Conservation (phyloP, 2,888 invertebrate species). For the Chrysomela aeneicollis region DNA sequence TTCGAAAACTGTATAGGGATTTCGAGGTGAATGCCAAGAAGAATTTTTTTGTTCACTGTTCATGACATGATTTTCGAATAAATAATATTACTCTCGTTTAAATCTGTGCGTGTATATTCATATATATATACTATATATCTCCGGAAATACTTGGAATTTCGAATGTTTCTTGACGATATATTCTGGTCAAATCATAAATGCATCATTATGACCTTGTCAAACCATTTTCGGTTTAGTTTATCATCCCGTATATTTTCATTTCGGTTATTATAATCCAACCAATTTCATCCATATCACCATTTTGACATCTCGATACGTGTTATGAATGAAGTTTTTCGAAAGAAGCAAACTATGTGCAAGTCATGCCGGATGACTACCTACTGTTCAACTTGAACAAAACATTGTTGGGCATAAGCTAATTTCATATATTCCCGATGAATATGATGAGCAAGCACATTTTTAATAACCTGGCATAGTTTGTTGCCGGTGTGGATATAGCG, state of each 20-base stretch:
- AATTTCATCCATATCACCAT: background rate
- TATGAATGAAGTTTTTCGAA: conserved; percentile 24
- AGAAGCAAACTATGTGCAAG: conserved; percentile 35
- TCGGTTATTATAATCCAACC: background rate
- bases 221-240: too few relatives aligned
- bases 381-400: conserved; percentile 31
- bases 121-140: too few relatives aligned
- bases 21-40: too few relatives aligned
- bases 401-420: conserved; percentile 21
- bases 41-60: too few relatives aligned
- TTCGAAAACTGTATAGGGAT: too few relatives aligned
- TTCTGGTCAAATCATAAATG: too few relatives aligned
- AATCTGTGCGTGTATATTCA: too few relatives aligned
- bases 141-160: too few relatives aligned
- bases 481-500: background rate
- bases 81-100: too few relatives aligned
- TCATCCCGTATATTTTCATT: background rate
- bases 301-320: conserved; percentile 8
- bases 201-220: too few relatives aligned
- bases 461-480: background rate
- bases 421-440: conserved; percentile 22
- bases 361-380: conserved; percentile 43
- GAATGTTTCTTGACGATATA: too few relatives aligned
- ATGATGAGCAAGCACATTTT: conserved; percentile 18
- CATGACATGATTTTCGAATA: too few relatives aligned